Evolutionary conservation across 2,888 invertebrate genomes (phyloP), one percentile per base, ranked within the genome.

Genomic region (Tiliacea aurago): DNA sequence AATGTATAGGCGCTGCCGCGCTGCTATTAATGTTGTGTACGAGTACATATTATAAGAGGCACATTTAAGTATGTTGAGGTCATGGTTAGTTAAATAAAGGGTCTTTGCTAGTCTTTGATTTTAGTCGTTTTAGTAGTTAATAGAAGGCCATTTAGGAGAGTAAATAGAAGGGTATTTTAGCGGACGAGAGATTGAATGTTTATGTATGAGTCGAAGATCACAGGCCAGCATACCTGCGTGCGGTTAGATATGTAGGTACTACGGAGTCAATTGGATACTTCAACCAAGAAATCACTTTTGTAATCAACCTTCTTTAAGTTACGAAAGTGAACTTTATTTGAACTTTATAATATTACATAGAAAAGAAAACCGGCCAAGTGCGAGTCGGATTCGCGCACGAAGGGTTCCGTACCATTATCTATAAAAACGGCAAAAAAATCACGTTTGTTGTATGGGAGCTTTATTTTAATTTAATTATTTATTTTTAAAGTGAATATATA

Each of bases 21-120:
- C 11, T 56, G 58, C 73, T 84, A 77, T 81, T 81, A 73, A 80
- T 70, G 64, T 80, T 76, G 64, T 43, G 67, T 1, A 28, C 28
- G 28, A 28, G 28, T 70, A 49, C 66, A 70, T 70, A 80, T 56
- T 70, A 80, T 56, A 56, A 58, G 69, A 66, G 13, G 41, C 23
- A 47, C 23, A 61, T 73, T 51, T 47, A 33, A 55, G 6, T 51
- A n/a, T 62, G 33, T 33, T n/a, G n/a, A 58, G 69, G 69, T 49
- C 51, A 73, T 37, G 23, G 45, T 76, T 51, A 15, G 51, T 45
- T 69, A 18, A 63, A 68, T 68, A 13, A 37, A 13, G 33, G 37
- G 69, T 18, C 49, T 37, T 72, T 33, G 15, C 7, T 15, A 15
- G 37, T 20, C 51, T 47, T 53, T 73, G 47, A 53, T 73, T 23